phyloP scores from a whole-genome alignment of 2,797 vertebrate species.

The Lagorchestes hirsutus region DNA sequence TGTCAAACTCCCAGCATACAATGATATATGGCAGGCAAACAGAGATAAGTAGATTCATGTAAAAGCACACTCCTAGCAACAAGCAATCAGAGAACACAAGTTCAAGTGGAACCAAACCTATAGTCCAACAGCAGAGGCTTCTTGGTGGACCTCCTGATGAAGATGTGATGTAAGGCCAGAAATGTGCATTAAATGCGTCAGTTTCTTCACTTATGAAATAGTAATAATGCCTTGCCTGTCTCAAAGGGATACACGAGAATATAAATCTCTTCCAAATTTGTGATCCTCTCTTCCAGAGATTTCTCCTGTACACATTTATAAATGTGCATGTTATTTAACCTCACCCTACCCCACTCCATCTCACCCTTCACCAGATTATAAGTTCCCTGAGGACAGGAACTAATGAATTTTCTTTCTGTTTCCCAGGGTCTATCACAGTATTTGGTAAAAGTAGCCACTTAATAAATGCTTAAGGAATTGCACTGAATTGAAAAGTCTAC shows the following conservation, averaged over 20 bases:
- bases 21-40: constrained; percentile 37
- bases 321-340: not conserved
- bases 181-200: not conserved
- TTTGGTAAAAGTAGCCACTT: not conserved
- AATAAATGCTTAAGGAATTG: not conserved
- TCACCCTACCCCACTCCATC: not conserved
- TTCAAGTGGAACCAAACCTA: not conserved
- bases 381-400: not conserved
- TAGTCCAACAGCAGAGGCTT: not conserved
- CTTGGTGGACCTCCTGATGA: not conserved
- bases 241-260: not conserved
- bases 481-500: not conserved
- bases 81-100: not conserved
- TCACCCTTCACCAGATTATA: not conserved
- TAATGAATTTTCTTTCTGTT: not conserved
- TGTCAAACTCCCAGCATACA: constrained; percentile 9
- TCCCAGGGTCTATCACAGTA: not conserved
- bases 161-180: not conserved
- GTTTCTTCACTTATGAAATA: not conserved
- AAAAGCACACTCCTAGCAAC: not conserved
- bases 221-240: not conserved
- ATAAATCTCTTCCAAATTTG: not conserved
- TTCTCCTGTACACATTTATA: not conserved
- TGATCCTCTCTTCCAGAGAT: not conserved
- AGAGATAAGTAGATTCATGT: not conserved